A percentile compares a stretch with the other conserved stretches of the same genome.
Conservation (phyloP, 1,140 invertebrate genomes). For the Capitella teleta region DNA sequence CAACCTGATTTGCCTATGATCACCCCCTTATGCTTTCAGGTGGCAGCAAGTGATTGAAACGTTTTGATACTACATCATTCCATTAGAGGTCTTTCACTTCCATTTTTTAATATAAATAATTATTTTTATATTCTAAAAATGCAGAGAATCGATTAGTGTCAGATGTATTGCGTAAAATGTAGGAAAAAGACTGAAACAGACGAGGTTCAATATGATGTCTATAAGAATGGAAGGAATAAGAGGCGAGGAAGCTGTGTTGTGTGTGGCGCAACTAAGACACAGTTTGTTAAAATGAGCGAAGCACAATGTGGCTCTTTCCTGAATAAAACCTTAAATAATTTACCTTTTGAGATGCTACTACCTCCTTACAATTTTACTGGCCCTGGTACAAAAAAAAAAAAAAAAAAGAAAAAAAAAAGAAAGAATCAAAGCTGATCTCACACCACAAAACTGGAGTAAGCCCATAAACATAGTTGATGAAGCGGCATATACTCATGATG, state of each 20-base stretch:
- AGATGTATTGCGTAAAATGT: constrained; percentile 1
- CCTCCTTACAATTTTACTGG: constrained; percentile 9
- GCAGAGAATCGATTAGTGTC: too few relatives aligned
- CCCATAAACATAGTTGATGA: too few relatives aligned
- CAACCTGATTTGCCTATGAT: constrained; percentile 4
- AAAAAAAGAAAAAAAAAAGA: too few relatives aligned
- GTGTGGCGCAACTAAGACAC: constrained; percentile 4
- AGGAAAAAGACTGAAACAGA: constrained; percentile 1
- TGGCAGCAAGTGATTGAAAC: constrained; percentile 2
- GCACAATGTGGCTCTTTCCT: too few relatives aligned
- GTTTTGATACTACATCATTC: constrained; percentile 6
- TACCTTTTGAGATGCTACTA: constrained; percentile 12
- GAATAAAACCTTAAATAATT: constrained; percentile 7
- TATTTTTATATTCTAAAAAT: too few relatives aligned
- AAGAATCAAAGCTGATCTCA: constrained; percentile 7
- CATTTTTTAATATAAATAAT: constrained; percentile 14
- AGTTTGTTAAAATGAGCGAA: constrained; percentile 2
- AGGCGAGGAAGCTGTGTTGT: background rate
- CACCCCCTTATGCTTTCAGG: background rate
- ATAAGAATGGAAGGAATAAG: constrained; percentile 1
- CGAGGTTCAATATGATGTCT: constrained; percentile 2
- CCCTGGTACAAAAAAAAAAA: constrained; percentile 8
- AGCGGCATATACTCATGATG: too few relatives aligned
- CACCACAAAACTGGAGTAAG: too few relatives aligned
- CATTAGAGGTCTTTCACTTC: constrained; percentile 13